Percentiles rank a stretch among this genome's conserved stretches.
Conservation (phyloP, 2,797 vertebrate genomes). For the Anableps anableps region DNA sequence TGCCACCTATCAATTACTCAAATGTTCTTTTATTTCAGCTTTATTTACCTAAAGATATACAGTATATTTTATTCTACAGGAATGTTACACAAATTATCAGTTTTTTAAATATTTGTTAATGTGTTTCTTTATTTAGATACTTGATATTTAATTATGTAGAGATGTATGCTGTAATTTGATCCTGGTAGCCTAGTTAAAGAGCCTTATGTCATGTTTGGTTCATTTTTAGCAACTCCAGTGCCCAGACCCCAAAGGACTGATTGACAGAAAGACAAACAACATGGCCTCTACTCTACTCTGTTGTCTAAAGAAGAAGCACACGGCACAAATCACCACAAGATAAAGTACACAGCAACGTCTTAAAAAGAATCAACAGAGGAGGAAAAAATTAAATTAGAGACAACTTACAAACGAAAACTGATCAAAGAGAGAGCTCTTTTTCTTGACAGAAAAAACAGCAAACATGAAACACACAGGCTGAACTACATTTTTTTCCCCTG, state of each 20-base stretch:
- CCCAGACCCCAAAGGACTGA: slow-evolving; percentile 59
- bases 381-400: slow-evolving; percentile 46
- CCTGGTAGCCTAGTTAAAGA: slow-evolving; percentile 88
- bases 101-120: slow-evolving; percentile 80
- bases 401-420: slow-evolving; percentile 40
- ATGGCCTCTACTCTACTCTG: slow-evolving; percentile 97
- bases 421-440: slow-evolving; percentile 38
- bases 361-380: slow-evolving; percentile 76
- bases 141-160: slow-evolving; percentile 89
- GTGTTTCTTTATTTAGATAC: slow-evolving; percentile 89
- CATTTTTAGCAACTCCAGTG: slow-evolving; percentile 56
- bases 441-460: slow-evolving; percentile 85
- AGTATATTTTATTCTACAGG: slow-evolving; percentile 92
- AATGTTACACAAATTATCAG: slow-evolving; percentile 97
- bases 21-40: slow-evolving; percentile 85
- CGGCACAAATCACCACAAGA: slow-evolving; percentile 93
- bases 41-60: slow-evolving; percentile 93
- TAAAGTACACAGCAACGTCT: slow-evolving; percentile 88
- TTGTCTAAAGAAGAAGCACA: slow-evolving; percentile 86
- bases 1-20: slow-evolving; percentile 93
- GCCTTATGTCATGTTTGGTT: slow-evolving; percentile 82
- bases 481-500: slow-evolving; percentile 86
- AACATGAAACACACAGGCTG: slow-evolving; percentile 95
- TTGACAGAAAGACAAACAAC: slow-evolving; percentile 81
- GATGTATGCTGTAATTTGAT: slow-evolving; percentile 87